Conservation (phyloP, 2,113 vertebrate genomes). For the Illadopsis cleaveri region DNA sequence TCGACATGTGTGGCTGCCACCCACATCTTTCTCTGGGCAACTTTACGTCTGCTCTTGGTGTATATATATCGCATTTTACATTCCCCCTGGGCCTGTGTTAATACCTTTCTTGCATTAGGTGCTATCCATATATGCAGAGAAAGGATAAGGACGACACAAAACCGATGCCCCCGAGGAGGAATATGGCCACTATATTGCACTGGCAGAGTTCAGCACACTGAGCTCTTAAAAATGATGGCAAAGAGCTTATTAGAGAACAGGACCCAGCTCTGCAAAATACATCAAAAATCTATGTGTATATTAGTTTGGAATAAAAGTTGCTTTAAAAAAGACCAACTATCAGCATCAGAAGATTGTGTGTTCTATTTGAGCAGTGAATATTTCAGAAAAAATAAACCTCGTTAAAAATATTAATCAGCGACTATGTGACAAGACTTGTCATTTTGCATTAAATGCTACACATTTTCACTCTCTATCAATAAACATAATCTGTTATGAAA, state of each 20-base stretch:
- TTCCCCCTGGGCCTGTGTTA: not conserved
- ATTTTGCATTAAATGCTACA: conserved; percentile 15
- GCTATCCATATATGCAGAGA: not conserved
- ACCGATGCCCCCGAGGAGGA: not conserved
- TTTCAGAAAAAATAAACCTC: conserved; percentile 4
- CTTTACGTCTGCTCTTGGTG: not conserved
- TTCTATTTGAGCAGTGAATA: not conserved
- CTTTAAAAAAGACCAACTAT: not conserved
- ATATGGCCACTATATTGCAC: not conserved
- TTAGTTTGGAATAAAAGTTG: not conserved
- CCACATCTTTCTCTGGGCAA: not conserved
- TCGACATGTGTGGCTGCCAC: conserved; percentile 1
- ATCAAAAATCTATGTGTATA: not conserved
- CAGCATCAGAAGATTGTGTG: not conserved
- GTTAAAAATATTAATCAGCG: conserved; percentile 30
- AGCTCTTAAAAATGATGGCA: not conserved
- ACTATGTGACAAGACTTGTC: conserved; percentile 9
- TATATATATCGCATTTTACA: not conserved
- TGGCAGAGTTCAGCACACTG: not conserved
- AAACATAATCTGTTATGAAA: conserved; percentile 15
- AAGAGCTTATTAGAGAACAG: not conserved
- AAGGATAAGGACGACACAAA: not conserved
- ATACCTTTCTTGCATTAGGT: not conserved
- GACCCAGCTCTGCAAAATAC: not conserved
- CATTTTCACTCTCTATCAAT: not conserved